phyloP scores from a whole-genome alignment of 2,888 invertebrate genomes.

The Dynastes grantii region DNA sequence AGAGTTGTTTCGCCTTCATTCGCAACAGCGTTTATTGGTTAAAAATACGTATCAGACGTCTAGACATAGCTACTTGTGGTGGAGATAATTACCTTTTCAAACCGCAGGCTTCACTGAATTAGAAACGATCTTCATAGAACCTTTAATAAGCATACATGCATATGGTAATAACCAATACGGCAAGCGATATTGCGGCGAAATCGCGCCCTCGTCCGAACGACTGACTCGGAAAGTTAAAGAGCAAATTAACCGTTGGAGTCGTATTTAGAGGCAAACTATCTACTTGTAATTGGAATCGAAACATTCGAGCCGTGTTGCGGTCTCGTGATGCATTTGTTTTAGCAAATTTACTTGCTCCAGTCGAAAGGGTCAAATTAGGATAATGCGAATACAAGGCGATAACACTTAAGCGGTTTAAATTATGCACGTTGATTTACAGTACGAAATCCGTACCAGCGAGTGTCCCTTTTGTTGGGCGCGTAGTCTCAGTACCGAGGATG shows the following conservation, averaged over 20 bases:
- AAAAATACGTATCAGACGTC: too few species aligned
- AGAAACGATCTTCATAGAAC: too few species aligned
- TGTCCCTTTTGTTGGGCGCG: neutral
- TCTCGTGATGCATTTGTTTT: slow-evolving; percentile 28
- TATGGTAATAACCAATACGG: neutral
- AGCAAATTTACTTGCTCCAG: slow-evolving; percentile 8
- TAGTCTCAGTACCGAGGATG: neutral
- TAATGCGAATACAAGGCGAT: slow-evolving; percentile 23
- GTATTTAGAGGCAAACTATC: slow-evolving; percentile 18
- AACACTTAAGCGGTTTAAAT: slow-evolving; percentile 30
- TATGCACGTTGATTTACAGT: slow-evolving; percentile 24
- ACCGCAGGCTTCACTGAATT: too few species aligned
- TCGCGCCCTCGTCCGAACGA: neutral
- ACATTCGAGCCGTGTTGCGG: slow-evolving; percentile 17
- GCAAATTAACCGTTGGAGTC: slow-evolving; percentile 26
- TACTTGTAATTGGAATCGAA: slow-evolving; percentile 34
- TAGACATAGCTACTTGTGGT: too few species aligned
- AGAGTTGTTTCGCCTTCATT: too few species aligned
- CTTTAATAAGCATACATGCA: too few species aligned
- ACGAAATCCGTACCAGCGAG: neutral
- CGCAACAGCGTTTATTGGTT: too few species aligned
- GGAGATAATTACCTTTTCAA: too few species aligned
- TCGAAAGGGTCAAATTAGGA: slow-evolving; percentile 25
- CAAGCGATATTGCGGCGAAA: neutral
- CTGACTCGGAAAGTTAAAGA: slow-evolving; percentile 12